A percentile compares a stretch with the other conserved stretches of the same genome.
phyloP scores from a whole-genome alignment of 2,888 invertebrate species.

The Acronicta alni region DNA sequence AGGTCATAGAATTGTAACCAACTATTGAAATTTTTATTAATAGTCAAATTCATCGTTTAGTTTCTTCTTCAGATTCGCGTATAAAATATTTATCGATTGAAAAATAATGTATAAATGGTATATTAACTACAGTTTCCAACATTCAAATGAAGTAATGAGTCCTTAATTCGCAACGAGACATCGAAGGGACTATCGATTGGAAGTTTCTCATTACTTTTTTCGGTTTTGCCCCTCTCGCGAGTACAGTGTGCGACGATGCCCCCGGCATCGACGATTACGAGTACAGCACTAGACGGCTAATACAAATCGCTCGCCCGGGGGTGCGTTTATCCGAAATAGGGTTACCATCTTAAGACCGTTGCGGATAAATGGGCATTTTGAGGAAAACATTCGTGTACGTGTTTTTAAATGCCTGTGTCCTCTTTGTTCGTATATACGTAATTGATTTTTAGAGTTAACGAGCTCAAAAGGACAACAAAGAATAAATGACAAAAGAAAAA shows the following conservation, averaged over 20 bases:
- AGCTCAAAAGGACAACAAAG: constrained; percentile 12
- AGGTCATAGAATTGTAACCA: no score
- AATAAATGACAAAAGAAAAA: constrained; percentile 10
- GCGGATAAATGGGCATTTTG: constrained; percentile 31
- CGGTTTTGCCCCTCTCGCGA: constrained; percentile 75
- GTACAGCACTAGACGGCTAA: constrained; percentile 86
- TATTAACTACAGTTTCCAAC: background rate
- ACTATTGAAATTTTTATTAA: no score
- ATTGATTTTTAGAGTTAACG: constrained; percentile 38
- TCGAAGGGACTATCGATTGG: constrained; percentile 67
- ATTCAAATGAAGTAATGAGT: constrained; percentile 50
- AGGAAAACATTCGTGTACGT: constrained; percentile 44
- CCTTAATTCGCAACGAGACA: constrained; percentile 55
- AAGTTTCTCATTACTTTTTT: constrained; percentile 74
- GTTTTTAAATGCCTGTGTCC: constrained; percentile 35
- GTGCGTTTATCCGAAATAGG: constrained; percentile 80
- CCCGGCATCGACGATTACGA: constrained; percentile 86
- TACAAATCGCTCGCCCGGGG: constrained; percentile 86
- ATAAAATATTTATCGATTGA: no score
- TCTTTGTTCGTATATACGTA: constrained; percentile 29
- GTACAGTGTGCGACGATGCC: constrained; percentile 80
- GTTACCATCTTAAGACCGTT: constrained; percentile 54
- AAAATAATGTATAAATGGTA: no score
- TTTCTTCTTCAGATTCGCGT: no score
- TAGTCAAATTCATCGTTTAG: no score